A percentile compares a stretch with the other conserved stretches of the same genome.
These are phyloP conservation scores for Notolepis coatsorum DNA, from an alignment of 2,797 vertebrate genomes.

Conservation along the genomic window DNA sequence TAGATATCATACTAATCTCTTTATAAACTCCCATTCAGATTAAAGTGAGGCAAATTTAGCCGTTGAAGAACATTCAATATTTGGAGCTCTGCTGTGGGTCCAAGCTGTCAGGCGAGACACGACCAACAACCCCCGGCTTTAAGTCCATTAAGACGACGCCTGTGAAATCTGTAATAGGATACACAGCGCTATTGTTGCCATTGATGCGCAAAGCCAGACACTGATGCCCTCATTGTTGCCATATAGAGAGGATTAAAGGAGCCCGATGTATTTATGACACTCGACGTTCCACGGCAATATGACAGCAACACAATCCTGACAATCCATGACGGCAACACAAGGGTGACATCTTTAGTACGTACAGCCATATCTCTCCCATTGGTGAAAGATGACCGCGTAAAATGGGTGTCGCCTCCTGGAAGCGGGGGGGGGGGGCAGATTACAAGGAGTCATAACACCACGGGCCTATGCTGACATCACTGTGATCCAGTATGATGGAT, in stretches of 20 bases:
- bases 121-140: not conserved
- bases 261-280: not conserved
- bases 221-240: not conserved
- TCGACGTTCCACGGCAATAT: not conserved
- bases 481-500: no score
- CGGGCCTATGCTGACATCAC: no score
- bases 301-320: not conserved
- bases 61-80: constrained; percentile 20
- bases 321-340: not conserved
- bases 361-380: not conserved
- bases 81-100: constrained; percentile 10
- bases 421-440: no score
- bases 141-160: not conserved
- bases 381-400: no score
- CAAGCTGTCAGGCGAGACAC: constrained; percentile 4
- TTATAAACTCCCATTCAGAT: constrained; percentile 53
- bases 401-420: no score
- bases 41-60: constrained; percentile 51
- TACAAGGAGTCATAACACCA: no score
- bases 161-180: not conserved
- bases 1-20: constrained; percentile 44
- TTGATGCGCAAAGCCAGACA: not conserved
- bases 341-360: not conserved
- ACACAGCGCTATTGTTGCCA: not conserved
- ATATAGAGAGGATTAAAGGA: not conserved